Base-by-base conservation (phyloP, 1,140 invertebrate species). In the Colletes latitarsis region DNA sequence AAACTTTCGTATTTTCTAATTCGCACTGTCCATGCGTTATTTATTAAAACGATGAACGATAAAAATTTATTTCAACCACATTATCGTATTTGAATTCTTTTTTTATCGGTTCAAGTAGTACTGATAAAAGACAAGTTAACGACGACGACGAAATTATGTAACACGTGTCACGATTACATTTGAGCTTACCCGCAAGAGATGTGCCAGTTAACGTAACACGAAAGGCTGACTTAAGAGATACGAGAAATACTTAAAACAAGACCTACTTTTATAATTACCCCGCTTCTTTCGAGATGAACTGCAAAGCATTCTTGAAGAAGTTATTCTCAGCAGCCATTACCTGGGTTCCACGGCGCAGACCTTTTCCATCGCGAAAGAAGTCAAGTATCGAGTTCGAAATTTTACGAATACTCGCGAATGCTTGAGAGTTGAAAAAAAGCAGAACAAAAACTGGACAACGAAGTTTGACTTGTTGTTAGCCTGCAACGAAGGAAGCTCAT, bases 261-360 rank as follows among this genome's bases (percentile, higher is more conserved):
- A 58, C 57, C 57, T 58, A 58, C n/a, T n/a, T 58, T 58, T 58
- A 58, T 58, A 58, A 58, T 58, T 58, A 58, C 57, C 57, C 9
- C n/a, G 57, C n/a, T 58, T 58, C 57, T 58, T 58, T 58, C n/a
- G 57, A 58, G 17, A 58, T 58, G 57, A 21, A 58, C 57, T 58
- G 19, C 55, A 17, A 57, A 57, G 55, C 57, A 58, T 58, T n/a
- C 57, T 58, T 21, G 8, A 58, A 58, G 53, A 17, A 57, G 57
- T 53, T 53, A 53, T 68, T 30, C 19, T 30, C 12, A 12, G 19
- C 49, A 21, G 6, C 19, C n/a, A 14, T 58, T 58, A n/a, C n/a
- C 1, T 6, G 3, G n/a, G 8, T 15, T 21, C 19, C 15, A 21
- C 12, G 4, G 53, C 15, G 49, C 49, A 10, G 49, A 3, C 3